Conservation (phyloP, 1,140 invertebrate species). For the Protaetia brevitarsis region DNA sequence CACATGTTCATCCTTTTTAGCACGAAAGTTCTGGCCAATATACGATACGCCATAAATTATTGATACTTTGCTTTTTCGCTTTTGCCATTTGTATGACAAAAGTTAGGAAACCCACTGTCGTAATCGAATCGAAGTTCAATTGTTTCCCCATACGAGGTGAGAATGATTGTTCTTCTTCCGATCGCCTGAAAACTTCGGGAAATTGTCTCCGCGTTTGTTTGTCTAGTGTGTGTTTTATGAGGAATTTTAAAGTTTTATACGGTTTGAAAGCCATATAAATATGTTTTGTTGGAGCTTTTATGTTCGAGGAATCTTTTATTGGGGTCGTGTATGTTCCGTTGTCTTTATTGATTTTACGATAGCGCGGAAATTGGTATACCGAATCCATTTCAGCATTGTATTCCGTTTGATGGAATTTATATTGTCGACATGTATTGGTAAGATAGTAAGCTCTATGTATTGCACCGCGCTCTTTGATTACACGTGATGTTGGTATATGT, state of each 20-base stretch:
- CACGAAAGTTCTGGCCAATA: too few relatives aligned
- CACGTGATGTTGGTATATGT: too few relatives aligned
- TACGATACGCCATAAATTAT: too few relatives aligned
- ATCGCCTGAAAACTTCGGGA: not conserved
- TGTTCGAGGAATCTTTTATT: slow-evolving; percentile 1
- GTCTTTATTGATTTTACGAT: not conserved
- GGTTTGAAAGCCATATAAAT: not conserved
- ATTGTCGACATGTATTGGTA: too few relatives aligned
- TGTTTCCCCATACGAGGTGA: not conserved
- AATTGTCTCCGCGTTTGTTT: not conserved
- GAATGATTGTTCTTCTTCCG: not conserved
- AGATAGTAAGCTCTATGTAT: too few relatives aligned
- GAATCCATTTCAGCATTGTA: too few relatives aligned
- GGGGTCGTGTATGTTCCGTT: not conserved
- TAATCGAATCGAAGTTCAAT: too few relatives aligned
- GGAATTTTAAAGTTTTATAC: slow-evolving; percentile 6
- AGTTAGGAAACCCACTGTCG: too few relatives aligned
- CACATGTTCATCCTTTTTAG: too few relatives aligned
- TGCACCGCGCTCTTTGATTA: too few relatives aligned
- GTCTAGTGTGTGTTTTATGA: not conserved
- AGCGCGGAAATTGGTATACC: not conserved
- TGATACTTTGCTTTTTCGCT: too few relatives aligned
- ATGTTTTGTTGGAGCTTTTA: slow-evolving; percentile 1
- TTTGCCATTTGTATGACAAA: too few relatives aligned
- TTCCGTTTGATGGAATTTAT: not conserved